phyloP scores from a whole-genome alignment of 2,797 vertebrate species.

The Diceros bicornis region DNA sequence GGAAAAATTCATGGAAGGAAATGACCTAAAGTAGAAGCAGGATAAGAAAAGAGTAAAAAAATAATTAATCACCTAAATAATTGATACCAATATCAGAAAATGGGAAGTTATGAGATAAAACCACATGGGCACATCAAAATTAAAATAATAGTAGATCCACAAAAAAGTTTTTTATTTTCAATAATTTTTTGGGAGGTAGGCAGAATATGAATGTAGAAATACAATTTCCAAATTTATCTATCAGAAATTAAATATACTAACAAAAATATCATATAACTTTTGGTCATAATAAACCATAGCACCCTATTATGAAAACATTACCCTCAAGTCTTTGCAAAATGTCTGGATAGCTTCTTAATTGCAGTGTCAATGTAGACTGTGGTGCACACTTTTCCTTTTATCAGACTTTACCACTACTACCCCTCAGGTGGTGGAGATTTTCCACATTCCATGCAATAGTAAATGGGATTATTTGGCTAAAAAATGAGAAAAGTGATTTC shows the following conservation, averaged over 20 bases:
- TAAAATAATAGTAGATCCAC: background rate
- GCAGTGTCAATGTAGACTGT: background rate
- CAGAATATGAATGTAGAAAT: background rate
- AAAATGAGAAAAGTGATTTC: background rate
- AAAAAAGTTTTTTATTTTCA: background rate
- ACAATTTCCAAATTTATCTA: background rate
- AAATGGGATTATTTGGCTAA: background rate
- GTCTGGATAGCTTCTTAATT: background rate
- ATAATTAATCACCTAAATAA: background rate
- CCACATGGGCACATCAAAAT: background rate
- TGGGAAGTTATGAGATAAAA: background rate
- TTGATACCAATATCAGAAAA: background rate
- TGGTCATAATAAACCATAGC: background rate
- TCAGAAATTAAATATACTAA: background rate
- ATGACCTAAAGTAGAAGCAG: background rate
- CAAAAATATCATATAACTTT: background rate
- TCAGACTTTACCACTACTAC: background rate
- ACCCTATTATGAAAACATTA: background rate
- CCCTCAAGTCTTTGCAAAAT: background rate
- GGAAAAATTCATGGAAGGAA: background rate
- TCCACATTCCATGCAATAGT: background rate
- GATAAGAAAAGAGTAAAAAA: background rate
- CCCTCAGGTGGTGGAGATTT: background rate
- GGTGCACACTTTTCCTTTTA: background rate
- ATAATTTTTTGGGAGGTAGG: background rate